Conservation (phyloP, 2,888 invertebrate genomes). For the Macrophya annulata region DNA sequence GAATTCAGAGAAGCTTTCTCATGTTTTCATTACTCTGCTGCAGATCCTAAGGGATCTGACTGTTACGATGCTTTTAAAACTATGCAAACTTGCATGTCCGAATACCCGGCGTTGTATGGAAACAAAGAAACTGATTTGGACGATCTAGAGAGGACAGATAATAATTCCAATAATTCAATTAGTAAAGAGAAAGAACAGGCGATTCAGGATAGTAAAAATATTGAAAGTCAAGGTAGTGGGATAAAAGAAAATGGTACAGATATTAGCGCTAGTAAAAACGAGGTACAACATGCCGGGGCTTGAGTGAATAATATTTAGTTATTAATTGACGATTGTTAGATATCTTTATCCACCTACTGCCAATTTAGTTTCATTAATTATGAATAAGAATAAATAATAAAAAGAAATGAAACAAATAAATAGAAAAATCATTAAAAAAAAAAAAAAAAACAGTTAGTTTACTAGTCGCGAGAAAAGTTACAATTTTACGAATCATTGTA, state of each 20-base stretch:
- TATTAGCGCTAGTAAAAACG: conserved; percentile 58
- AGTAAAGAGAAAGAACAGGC: not conserved
- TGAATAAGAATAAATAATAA: not conserved
- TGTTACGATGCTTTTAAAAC: conserved; percentile 94
- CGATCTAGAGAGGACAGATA: conserved; percentile 79
- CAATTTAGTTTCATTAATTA: conserved; percentile 24
- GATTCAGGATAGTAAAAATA: conserved; percentile 23
- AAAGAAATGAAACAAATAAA: not conserved
- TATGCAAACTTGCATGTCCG: conserved; percentile 95
- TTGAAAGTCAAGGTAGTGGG: not conserved
- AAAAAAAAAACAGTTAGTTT: not conserved
- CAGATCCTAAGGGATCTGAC: conserved; percentile 95
- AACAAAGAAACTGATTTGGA: conserved; percentile 87
- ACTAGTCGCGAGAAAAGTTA: not conserved
- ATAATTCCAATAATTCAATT: conserved; percentile 62
- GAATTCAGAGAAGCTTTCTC: conserved; percentile 97
- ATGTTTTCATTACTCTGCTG: conserved; percentile 95
- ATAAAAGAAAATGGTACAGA: conserved; percentile 20
- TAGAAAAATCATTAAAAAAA: no score
- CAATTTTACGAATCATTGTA: not conserved
- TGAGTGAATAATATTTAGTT: conserved; percentile 57
- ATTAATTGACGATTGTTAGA: conserved; percentile 10
- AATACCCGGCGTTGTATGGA: conserved; percentile 91
- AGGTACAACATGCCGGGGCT: conserved; percentile 59
- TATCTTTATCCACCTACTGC: not conserved